Base-by-base conservation (phyloP, 2,888 invertebrate species). In the Drosophila villosipedis region DNA sequence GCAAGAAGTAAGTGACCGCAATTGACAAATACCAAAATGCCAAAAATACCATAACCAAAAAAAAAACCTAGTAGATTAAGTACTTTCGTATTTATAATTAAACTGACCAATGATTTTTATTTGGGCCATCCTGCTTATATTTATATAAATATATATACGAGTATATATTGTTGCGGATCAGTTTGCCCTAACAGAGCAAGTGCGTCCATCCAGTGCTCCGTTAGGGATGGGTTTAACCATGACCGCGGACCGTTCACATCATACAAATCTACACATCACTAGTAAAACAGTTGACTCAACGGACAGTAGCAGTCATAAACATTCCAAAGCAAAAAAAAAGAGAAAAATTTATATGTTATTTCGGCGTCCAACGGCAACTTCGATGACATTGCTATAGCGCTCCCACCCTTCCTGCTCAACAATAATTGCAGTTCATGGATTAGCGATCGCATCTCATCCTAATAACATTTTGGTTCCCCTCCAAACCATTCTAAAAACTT, bases 1-100 rank as follows among this genome's bases (percentile, higher is more conserved):
- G 67, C 68, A 73, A 49, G 53, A 50, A 52, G 2, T 53, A 66
- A 76, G 78, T 77, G 73, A 66, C 78, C 78, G 41, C 43, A 33
- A 19, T 4, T 14, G 4, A 9, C 3, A 43, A 66, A 14, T 22
- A 4, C 10, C 0, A 28, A 60, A 66, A 80, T 60, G 61, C 73
- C 54, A 59, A 14, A 52, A 67, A 61, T 59, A 58, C 52, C 25
- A 47, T 16, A 25, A 25, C 47, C 47, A 25, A 22, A 16, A 14
- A 47, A 5, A 47, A 47, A 47, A 14, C 47, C 22, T 14, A 22
- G 43, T 47, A 47, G 22, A 47, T 6, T 22, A 22, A 22, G 6
- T 22, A 43, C 22, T 43, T 22, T 43, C 22, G 22, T 22, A 22
- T 22, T 14, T 47, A 22, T 22, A 22, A 22, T 14, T 22, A 22